Evolutionary conservation across 2,888 invertebrate species (phyloP).

Genomic region (Melikaiella ostensackeni): DNA sequence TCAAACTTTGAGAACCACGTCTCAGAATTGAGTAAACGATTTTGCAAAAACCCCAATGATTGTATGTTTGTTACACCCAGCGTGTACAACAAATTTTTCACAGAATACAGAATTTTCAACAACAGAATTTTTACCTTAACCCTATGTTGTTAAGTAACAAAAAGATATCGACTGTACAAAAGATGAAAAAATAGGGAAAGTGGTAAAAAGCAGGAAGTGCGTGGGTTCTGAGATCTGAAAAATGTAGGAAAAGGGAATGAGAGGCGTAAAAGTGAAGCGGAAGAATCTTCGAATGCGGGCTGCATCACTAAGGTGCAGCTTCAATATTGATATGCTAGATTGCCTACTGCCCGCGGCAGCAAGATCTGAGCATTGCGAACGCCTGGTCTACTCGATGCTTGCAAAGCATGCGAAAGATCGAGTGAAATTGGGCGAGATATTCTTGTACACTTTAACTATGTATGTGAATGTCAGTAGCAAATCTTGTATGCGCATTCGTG

Average conservation of each 20-base stretch:
- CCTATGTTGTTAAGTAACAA: not conserved
- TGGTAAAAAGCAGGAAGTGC: not conserved
- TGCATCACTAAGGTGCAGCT: constrained; percentile 64
- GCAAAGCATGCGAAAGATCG: constrained; percentile 64
- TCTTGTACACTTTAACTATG: constrained; percentile 57
- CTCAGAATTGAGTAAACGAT: too few relatives aligned
- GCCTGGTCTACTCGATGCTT: constrained; percentile 51
- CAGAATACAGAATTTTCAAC: too few relatives aligned
- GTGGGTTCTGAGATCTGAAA: not conserved
- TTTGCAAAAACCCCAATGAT: too few relatives aligned
- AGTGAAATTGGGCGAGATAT: constrained; percentile 69
- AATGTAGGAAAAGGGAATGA: constrained; percentile 2
- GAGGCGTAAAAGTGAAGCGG: constrained; percentile 43
- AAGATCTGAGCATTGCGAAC: constrained; percentile 52
- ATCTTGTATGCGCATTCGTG: not conserved
- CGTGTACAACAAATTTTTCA: too few relatives aligned
- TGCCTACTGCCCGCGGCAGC: constrained; percentile 62
- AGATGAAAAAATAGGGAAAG: not conserved
- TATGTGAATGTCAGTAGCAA: not conserved
- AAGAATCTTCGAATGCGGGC: constrained; percentile 56
- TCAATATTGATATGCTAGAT: constrained; percentile 67
- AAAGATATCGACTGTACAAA: not conserved
- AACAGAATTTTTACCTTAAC: too few relatives aligned
- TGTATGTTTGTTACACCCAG: too few relatives aligned
- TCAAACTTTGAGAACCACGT: too few relatives aligned